Percentiles rank a stretch among this genome's conserved stretches.
Conservation (phyloP, 1,140 invertebrate species). For the Drosophila sp. region DNA sequence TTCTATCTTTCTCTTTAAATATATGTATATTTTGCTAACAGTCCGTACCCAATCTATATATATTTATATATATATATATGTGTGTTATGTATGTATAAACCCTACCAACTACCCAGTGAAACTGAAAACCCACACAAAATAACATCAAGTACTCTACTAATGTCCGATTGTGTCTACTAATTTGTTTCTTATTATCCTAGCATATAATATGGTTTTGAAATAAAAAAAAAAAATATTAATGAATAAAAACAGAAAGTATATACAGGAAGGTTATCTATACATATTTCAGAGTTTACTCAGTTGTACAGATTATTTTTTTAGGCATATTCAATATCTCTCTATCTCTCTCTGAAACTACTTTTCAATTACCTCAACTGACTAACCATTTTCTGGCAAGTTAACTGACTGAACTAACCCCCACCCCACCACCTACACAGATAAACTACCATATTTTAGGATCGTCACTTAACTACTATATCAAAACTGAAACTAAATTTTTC, state of each 20-base stretch:
- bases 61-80: constrained; percentile 3
- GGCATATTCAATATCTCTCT: constrained; percentile 4
- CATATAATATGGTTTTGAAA: constrained; percentile 33
- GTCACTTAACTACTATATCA: not conserved
- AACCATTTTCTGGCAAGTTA: constrained; percentile 50
- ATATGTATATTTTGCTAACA: constrained; percentile 53
- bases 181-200: constrained; percentile 55
- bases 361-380: constrained; percentile 46
- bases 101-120: constrained; percentile 27
- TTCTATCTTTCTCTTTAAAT: constrained; percentile 33
- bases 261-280: constrained; percentile 19
- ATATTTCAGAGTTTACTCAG: not conserved
- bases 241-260: constrained; percentile 41
- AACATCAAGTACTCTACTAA: constrained; percentile 56
- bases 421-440: constrained; percentile 5
- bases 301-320: constrained; percentile 29
- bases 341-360: constrained; percentile 19
- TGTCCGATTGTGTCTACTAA: constrained; percentile 69
- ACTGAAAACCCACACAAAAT: constrained; percentile 34
- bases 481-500: constrained; percentile 60
- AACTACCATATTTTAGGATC: constrained; percentile 22
- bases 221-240: constrained; percentile 17
- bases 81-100: constrained; percentile 29
- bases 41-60: constrained; percentile 43
- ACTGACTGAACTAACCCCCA: constrained; percentile 27